These are phyloP conservation scores for Ormyrus nitidulus DNA, from an alignment of 2,888 invertebrate species.

Conservation along the genomic window DNA sequence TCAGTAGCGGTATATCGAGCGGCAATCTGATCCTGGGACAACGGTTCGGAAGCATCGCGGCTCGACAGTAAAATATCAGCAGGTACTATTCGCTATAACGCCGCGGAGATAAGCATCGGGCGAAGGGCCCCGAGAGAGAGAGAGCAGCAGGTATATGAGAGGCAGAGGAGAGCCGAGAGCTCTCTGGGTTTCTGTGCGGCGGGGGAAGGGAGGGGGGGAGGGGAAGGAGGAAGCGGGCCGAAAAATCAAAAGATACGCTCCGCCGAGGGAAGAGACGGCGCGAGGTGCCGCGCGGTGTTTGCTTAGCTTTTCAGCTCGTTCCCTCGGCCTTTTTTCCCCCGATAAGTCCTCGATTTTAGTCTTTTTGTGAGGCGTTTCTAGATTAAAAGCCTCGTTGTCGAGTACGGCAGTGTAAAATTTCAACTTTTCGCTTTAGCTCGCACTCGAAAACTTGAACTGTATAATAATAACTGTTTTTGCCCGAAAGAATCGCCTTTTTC, in stretches of 20 bases:
- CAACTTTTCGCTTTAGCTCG: no score
- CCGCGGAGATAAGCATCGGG: constrained; percentile 65
- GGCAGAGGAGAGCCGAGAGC: background rate
- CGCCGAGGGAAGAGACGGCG: no score
- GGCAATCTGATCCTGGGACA: constrained; percentile 72
- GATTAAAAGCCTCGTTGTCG: no score
- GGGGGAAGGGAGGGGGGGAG: background rate
- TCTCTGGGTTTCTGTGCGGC: background rate
- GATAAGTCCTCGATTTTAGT: no score
- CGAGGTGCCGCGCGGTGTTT: no score
- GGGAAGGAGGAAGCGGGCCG: background rate
- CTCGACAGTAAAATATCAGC: constrained; percentile 75
- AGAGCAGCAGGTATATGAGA: constrained; percentile 29
- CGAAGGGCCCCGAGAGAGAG: constrained; percentile 35
- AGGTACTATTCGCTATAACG: constrained; percentile 66
- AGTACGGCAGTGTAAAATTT: no score
- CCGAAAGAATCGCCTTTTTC: no score
- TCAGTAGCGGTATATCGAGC: constrained; percentile 67
- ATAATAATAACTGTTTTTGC: no score
- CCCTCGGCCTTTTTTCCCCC: no score
- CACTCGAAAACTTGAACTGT: no score
- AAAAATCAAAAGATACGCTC: background rate
- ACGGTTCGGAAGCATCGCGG: constrained; percentile 71
- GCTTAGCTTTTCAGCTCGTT: no score
- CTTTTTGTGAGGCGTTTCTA: no score